A percentile compares a stretch with the other conserved stretches of the same genome.
These are phyloP conservation scores for Chamaetylas fuelleborni DNA, from an alignment of 2,113 vertebrate genomes.

Conservation along the genomic window DNA sequence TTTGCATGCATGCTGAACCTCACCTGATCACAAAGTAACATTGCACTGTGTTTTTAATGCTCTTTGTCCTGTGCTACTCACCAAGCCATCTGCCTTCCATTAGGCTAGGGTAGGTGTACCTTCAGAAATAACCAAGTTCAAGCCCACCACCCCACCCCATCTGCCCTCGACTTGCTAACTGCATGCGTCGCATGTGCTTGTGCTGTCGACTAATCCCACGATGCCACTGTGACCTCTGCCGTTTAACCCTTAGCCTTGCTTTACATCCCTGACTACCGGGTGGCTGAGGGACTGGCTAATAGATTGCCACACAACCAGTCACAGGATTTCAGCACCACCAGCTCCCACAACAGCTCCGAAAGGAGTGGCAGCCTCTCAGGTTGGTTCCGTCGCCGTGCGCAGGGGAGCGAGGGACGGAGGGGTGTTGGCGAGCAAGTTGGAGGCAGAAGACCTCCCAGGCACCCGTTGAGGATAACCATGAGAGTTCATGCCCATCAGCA, in stretches of 20 bases:
- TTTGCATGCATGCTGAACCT: conserved; percentile 48
- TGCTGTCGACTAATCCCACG: conserved; percentile 91
- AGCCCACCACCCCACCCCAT: conserved; percentile 56
- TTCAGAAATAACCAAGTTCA: not conserved
- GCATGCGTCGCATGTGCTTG: conserved; percentile 96
- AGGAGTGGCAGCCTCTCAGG: conserved; percentile 99
- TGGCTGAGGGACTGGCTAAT: conserved; percentile 99
- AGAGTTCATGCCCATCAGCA: not conserved
- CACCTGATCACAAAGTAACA: not conserved
- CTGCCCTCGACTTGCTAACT: conserved; percentile 82
- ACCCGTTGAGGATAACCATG: not conserved
- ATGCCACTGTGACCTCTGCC: conserved; percentile 95
- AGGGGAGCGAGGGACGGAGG: conserved; percentile 71
- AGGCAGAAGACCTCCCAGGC: not conserved
- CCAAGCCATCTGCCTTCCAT: conserved; percentile 47
- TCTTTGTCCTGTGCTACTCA: not conserved
- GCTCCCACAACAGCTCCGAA: conserved; percentile 99
- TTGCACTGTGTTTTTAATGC: conserved; percentile 19
- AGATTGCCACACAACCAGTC: conserved; percentile 99
- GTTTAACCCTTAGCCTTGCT: conserved; percentile 99
- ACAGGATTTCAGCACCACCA: conserved; percentile 99
- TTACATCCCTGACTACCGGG: conserved; percentile 99
- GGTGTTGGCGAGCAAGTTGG: conserved; percentile 59
- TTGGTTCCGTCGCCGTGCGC: conserved; percentile 82
- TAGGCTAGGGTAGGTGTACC: conserved; percentile 50